Base-by-base conservation (phyloP, 2,888 invertebrate genomes). In the Pachydiplax longipennis region DNA sequence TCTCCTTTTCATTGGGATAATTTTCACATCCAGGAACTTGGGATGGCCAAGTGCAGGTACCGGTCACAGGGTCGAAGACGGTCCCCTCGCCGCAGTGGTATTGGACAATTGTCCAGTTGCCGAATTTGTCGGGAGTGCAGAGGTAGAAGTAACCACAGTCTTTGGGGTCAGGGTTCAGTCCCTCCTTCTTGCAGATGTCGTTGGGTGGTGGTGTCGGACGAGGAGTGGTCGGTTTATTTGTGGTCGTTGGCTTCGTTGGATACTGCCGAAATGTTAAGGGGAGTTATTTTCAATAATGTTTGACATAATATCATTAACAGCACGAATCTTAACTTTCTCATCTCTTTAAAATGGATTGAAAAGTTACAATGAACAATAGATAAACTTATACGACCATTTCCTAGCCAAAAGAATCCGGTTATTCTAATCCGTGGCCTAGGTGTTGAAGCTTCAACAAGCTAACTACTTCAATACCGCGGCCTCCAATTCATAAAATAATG, bases 131-230 rank as follows among this genome's bases (percentile, higher is more conserved):
- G 0, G 91, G 91, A 58, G 93, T 91, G 91, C 95, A 95, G 13
- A 94, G 92, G 92, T 94, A 95, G 93, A 95, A 95, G 0, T 93
- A 92, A 0, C 92, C 91, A 91, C 95, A 95, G 91, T 94, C 93
- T 0, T 92, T 91, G 0, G 94, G 93, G 91, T 95, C 94, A 0
- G 95, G 92, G 0, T 94, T 93, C 83, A 94, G 95, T 4, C 95
- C 96, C 22, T 93, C 93, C 6, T 92, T 82, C 4, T 92, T 93
- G 92, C 95, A 95, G 15, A 94, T 91, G 73, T 80, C 61, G 8
- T 90, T 22, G 90, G 90, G 83, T 35, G 10, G 65, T 12, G 91
- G 40, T 37, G 91, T 90, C 80, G 58, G 92, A 65, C 92, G 91
- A 4, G 91, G 44, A n/a, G 91, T 90, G 44, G 92, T 91, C 25